Conservation (phyloP, 2,888 invertebrate species). For the Drosophila diplacantha region DNA sequence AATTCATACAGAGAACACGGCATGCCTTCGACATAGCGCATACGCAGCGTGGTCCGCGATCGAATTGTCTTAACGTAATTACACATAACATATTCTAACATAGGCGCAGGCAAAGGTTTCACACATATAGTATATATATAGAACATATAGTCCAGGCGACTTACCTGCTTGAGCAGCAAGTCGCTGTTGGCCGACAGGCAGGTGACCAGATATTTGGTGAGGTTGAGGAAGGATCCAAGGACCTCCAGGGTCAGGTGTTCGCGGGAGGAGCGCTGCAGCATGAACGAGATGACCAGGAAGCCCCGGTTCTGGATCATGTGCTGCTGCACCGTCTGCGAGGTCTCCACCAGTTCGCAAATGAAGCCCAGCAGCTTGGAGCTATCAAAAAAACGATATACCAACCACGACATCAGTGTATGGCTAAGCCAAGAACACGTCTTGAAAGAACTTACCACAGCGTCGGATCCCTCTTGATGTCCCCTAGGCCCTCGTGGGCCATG, state of each 20-base stretch:
- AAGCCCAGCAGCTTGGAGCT: constrained; percentile 97
- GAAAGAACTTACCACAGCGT: constrained; percentile 86
- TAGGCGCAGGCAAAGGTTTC: constrained; percentile 8
- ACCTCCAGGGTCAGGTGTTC: constrained; percentile 97
- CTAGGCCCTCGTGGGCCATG: constrained; percentile 90
- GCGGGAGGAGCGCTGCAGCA: constrained; percentile 93
- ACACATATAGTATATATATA: not conserved
- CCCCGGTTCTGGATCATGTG: constrained; percentile 99
- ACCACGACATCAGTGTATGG: too few relatives aligned
- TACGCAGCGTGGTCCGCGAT: constrained; percentile 37
- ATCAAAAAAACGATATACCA: not conserved
- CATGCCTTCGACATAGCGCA: constrained; percentile 39
- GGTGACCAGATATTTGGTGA: constrained; percentile 95
- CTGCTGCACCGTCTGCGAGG: constrained; percentile 98
- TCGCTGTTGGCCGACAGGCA: constrained; percentile 95
- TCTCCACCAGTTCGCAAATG: constrained; percentile 97
- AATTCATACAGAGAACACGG: constrained; percentile 23
- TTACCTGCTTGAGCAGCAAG: constrained; percentile 93
- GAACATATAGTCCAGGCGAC: constrained; percentile 14
- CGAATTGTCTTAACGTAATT: constrained; percentile 9
- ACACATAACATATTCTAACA: constrained; percentile 11
- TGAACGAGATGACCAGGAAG: constrained; percentile 97
- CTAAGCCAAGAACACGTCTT: not conserved
- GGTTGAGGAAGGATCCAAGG: constrained; percentile 91
- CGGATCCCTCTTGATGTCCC: constrained; percentile 91